phyloP scores from a whole-genome alignment of 2,113 vertebrate genomes.

The Boleophthalmus pectinirostris region DNA sequence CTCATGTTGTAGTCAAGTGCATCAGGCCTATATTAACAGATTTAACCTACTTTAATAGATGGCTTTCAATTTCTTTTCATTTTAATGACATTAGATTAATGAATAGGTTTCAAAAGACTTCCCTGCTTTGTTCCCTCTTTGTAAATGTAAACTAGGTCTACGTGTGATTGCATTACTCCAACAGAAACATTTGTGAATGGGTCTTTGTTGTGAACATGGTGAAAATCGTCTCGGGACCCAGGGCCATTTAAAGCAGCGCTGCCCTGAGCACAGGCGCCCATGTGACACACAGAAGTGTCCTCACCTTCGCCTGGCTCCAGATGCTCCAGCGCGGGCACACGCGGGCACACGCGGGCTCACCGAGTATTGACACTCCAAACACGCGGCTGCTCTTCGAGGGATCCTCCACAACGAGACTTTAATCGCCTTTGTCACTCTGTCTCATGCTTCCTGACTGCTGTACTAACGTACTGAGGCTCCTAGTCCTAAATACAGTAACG shows the following conservation, averaged over 20 bases:
- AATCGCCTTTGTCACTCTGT: not conserved
- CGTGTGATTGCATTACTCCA: not conserved
- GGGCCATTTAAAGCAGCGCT: not conserved
- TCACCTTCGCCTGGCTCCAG: not conserved
- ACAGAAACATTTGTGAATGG: not conserved
- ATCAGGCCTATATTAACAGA: too few relatives aligned
- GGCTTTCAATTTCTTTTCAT: not conserved
- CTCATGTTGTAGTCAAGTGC: not conserved
- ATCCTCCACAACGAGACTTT: constrained; percentile 17
- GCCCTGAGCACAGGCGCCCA: not conserved
- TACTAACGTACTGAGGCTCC: constrained; percentile 10
- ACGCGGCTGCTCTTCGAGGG: constrained; percentile 28
- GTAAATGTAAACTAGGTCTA: not conserved
- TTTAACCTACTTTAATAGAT: too few relatives aligned
- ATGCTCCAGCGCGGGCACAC: constrained; percentile 27
- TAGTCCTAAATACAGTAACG: not conserved
- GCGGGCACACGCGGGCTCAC: too few relatives aligned
- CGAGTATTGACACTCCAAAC: constrained; percentile 72
- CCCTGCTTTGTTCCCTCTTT: not conserved
- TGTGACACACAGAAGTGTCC: not conserved
- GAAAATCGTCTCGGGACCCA: not conserved
- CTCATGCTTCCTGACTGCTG: constrained; percentile 1
- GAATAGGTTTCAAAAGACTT: not conserved
- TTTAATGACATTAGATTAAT: not conserved
- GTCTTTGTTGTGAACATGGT: not conserved